Evolutionary conservation across 2,888 invertebrate genomes (phyloP), one percentile per base, ranked within the genome.

Genomic region (Melieria omissa): DNA sequence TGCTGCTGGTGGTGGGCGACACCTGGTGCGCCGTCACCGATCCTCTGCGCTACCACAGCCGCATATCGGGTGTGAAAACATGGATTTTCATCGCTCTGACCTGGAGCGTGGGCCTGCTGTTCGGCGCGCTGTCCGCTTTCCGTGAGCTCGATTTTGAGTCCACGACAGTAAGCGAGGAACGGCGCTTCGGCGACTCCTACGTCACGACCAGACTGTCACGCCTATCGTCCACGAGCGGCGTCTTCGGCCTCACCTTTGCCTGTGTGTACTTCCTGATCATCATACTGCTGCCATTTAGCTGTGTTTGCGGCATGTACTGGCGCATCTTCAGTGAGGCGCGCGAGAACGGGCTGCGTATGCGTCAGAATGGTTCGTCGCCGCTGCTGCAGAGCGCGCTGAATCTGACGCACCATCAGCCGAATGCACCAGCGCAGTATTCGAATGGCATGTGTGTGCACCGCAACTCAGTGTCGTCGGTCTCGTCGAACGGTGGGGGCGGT

Each of bases 11-110:
- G 1, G 87, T 87, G 4, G 86, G 90, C 16, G 90, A 91, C 80
- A 88, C 90, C 64, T 90, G 90, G 86, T 89, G 88, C 78, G 91
- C 90, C 4, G 89, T 91, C 12, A 89, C 90, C 16, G 89, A 89
- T 77, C 90, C 91, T 0, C 82, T 91, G 72, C 89, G 90, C 63
- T 91, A 91, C 82, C 89, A 89, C 78, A 88, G 89, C 77, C 85
- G 86, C 64, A 88, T 88, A 66, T 88, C 88, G 58, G 86, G 85
- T 29, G 79, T 86, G 1, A 86, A 86, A 60, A 86, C 88, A 0
- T 88, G 86, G 84, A 77, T 86, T 29, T 80, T 88, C 68, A 88
- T 88, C 7, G 85, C 84, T 3, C 78, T 85, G 41, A 86, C 86
- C 54, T 88, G 88, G 88, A 76, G 81, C 4, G 77, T 87, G 69